These are phyloP conservation scores for Willowsia nigromaculata DNA, from an alignment of 2,888 invertebrate species.

Conservation along the genomic window DNA sequence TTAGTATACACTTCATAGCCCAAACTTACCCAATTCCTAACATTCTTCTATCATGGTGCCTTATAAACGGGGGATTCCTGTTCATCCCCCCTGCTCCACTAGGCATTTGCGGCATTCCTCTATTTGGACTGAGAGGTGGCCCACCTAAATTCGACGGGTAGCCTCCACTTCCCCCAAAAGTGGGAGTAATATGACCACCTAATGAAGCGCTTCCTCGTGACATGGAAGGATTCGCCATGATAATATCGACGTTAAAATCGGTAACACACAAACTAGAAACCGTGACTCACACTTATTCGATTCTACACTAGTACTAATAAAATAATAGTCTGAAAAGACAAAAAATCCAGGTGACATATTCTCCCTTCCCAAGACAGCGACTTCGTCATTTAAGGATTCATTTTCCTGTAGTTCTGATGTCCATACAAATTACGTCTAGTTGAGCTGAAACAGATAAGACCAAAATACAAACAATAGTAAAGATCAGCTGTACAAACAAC, in stretches of 20 bases:
- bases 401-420: neutral
- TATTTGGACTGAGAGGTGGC: constrained; percentile 76
- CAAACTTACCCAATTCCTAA: constrained; percentile 75
- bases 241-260: neutral
- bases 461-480: no score
- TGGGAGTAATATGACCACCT: constrained; percentile 77
- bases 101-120: constrained; percentile 75
- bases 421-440: neutral
- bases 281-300: constrained; percentile 18
- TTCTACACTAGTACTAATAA: constrained; percentile 27
- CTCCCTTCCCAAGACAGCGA: neutral
- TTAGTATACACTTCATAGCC: no score
- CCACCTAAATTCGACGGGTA: constrained; percentile 72
- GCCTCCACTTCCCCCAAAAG: constrained; percentile 75
- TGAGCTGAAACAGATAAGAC: neutral
- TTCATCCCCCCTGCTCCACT: constrained; percentile 68
- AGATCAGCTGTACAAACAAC: no score
- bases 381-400: constrained; percentile 8
- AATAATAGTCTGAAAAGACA: constrained; percentile 24
- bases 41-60: constrained; percentile 74
- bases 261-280: constrained; percentile 28
- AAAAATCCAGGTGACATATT: constrained; percentile 56
- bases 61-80: constrained; percentile 65
- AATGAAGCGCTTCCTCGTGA: constrained; percentile 71
- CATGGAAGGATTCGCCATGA: constrained; percentile 69